Evolutionary conservation across 2,797 vertebrate genomes (phyloP), one percentile per base, ranked within the genome.

Genomic region (Glyptemys insculpta): DNA sequence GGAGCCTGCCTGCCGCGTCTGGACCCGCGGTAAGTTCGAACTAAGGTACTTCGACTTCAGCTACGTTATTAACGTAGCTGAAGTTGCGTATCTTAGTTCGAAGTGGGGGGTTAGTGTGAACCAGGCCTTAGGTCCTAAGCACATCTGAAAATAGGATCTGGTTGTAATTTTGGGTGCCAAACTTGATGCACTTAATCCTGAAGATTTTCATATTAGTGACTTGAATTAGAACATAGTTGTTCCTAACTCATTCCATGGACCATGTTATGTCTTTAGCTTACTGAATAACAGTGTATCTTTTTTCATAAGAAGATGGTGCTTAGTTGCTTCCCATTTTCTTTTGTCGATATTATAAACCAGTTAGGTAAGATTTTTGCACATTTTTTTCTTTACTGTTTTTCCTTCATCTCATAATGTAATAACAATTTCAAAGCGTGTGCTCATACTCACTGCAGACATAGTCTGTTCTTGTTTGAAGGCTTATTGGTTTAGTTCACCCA

Each of bases 401-500:
- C 65, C 18, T 68, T 23, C 19, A 37, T 37, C n/a, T 68, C 65
- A 37, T 37, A 37, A 68, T 19, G n/a, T 68, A 62, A 47, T 5
- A 65, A 52, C 52, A 83, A 3, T 0, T 0, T 8, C 57, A 52
- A 89, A 85, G 52, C 8, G 37, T 76, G 6, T 47, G 59, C 52
- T 29, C 16, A 4, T 2, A 16, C 29, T 8, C 79, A 15, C 53
- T 3, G 74, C 18, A 10, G 1, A 0, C 5, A 6, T 9, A 2
- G 37, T 91, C 37, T 56, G 23, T 81, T 57, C 80, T 44, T 27
- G 54, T 57, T 85, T 72, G 15, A 79, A 87, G 4, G 2, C n/a
- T 54, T 80, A 57, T 34, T 82, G 31, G 47, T 88, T 4, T 89
- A 90, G 81, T 84, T 89, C 11, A 57, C 16, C 53, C 94, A 90